These are phyloP conservation scores for Geococcyx californianus DNA, from an alignment of 2,113 vertebrate genomes.

Conservation along the genomic window DNA sequence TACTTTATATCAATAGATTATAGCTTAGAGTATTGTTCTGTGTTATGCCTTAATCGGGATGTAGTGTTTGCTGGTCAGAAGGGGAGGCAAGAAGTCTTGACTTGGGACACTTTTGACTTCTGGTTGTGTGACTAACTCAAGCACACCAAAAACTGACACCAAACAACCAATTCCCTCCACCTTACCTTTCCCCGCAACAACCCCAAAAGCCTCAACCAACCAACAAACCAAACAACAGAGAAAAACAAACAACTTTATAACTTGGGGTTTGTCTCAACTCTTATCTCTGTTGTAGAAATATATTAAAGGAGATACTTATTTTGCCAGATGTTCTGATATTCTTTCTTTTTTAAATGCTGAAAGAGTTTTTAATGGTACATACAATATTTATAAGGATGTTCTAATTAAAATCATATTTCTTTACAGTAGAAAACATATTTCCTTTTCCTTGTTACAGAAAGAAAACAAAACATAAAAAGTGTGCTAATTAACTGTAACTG, in stretches of 20 bases:
- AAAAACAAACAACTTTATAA: neutral
- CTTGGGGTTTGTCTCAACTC: neutral
- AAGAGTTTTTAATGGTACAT: neutral
- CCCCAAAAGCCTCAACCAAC: neutral
- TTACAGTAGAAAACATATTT: neutral
- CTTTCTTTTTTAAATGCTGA: neutral
- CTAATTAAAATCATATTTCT: neutral
- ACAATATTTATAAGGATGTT: neutral
- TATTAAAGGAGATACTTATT: neutral
- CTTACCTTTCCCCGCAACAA: too few relatives aligned
- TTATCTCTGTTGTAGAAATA: neutral
- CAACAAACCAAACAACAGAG: neutral
- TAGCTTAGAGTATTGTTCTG: neutral
- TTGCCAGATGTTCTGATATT: neutral
- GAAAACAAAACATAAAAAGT: neutral
- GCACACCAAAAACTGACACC: fast-evolving
- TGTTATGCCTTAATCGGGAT: neutral
- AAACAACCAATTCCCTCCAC: neutral
- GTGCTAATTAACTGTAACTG: neutral
- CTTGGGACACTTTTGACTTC: neutral
- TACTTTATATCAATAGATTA: neutral
- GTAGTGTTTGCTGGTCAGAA: neutral
- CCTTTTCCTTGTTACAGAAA: neutral
- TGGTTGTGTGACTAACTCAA: neutral
- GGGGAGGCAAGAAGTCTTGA: neutral